phyloP scores from a whole-genome alignment of 2,797 vertebrate genomes.

The Cynopterus sphinx region DNA sequence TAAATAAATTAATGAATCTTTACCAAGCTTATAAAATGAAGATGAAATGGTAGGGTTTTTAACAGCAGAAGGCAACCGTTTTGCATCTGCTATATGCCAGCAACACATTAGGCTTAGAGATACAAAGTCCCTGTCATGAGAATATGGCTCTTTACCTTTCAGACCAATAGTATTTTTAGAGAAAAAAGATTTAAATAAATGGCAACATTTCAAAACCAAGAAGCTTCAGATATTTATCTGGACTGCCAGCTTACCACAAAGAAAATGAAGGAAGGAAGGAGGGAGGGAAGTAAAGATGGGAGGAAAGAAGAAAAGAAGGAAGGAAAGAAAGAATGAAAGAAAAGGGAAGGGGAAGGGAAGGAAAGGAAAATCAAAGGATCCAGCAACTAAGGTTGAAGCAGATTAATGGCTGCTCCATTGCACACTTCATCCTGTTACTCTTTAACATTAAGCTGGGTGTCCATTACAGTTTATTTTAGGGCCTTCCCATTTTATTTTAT shows the following conservation, averaged over 20 bases:
- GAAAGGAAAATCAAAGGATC: background rate
- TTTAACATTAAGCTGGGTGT: background rate
- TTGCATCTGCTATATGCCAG: background rate
- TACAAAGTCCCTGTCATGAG: background rate
- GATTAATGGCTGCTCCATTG: background rate
- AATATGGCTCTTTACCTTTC: background rate
- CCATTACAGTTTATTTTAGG: background rate
- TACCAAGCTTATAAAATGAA: background rate
- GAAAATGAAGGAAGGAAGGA: background rate
- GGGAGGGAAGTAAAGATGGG: too few species aligned
- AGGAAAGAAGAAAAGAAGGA: too few species aligned
- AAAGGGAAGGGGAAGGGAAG: too few species aligned
- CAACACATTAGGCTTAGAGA: background rate
- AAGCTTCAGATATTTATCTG: background rate
- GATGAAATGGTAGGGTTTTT: background rate
- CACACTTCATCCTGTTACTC: background rate
- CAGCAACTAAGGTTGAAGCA: background rate
- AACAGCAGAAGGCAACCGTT: background rate
- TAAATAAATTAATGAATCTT: conserved; percentile 30
- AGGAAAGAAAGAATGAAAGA: background rate
- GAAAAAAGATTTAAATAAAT: background rate
- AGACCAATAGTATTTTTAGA: background rate
- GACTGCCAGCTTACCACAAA: background rate
- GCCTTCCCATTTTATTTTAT: background rate
- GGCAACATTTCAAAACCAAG: background rate